Evolutionary conservation across 2,113 vertebrate species (phyloP), one percentile per base, ranked within the genome.

Genomic region (Pseudopipra pipra): DNA sequence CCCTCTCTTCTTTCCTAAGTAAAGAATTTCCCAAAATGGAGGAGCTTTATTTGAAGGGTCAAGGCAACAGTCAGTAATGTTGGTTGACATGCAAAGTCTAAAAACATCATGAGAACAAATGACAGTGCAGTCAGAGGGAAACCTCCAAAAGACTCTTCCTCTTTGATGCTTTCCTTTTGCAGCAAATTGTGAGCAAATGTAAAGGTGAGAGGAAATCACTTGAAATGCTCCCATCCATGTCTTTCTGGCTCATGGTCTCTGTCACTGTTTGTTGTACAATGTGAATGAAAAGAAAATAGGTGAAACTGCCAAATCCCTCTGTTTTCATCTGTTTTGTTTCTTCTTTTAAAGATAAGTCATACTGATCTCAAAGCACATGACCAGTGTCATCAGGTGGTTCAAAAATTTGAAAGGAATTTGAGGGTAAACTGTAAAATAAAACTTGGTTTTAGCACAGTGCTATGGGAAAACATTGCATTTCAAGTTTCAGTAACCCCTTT

Each of bases 201-300:
- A 85, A 92, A 85, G 65, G 73, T 94, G 88, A 95, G 49, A 89
- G 82, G 65, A 75, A 97, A 97, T 94, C 80, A 91, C 88, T 96
- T 46, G 96, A 96, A 97, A 95, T 73, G 44, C 14, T 94, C 87
- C 72, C 78, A 62, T 62, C 73, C 28, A 3, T 77, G 52, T 68
- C 70, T 96, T 94, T 95, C 30, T 59, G 65, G 79, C 55, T 71
- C 31, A 13, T 76, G n/a, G 75, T 65, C 35, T 93, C 46, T 56
- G 71, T 72, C 63, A 43, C 27, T 87, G 76, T 95, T 97, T 89
- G 78, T 75, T 81, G 90, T 61, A 47, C 17, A 59, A 47, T 39
- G 66, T 59, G 93, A 94, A n/a, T 54, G 51, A 67, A 95, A 85
- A 91, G 52, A 33, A 56, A 93, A 90, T 22, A 85, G 51, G 62